A percentile compares a stretch with the other conserved stretches of the same genome.
phyloP scores from a whole-genome alignment of 2,113 vertebrate genomes.

The Ia io region DNA sequence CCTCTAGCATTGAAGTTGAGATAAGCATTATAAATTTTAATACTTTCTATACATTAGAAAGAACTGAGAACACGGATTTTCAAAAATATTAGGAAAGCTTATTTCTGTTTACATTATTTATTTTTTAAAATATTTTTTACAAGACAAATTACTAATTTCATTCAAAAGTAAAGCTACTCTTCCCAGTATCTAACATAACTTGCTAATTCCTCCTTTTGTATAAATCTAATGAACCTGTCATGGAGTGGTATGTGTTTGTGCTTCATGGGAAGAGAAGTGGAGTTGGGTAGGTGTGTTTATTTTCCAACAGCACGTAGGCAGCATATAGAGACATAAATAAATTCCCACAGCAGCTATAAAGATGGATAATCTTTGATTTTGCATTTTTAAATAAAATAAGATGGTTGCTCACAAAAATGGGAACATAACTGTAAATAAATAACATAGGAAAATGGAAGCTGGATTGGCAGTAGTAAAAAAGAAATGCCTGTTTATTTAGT shows the following conservation, averaged over 20 bases:
- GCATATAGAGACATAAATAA: conserved; percentile 34
- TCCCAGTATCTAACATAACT: background rate
- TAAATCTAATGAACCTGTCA: background rate
- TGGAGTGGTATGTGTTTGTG: background rate
- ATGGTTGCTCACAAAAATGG: background rate
- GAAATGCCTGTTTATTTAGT: background rate
- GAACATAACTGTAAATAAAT: background rate
- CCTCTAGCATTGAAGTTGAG: background rate
- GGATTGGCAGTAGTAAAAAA: background rate
- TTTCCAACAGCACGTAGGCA: conserved; percentile 50
- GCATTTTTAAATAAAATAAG: conserved; percentile 45
- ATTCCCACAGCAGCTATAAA: conserved; percentile 24
- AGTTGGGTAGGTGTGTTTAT: background rate
- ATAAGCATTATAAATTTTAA: background rate
- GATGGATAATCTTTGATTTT: conserved; percentile 41
- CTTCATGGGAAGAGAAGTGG: background rate
- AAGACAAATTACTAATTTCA: background rate
- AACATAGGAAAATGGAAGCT: background rate
- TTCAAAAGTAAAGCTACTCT: background rate
- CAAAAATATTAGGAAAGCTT: background rate
- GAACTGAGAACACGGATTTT: background rate
- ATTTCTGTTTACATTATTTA: background rate
- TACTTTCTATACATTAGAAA: background rate
- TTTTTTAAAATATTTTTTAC: background rate
- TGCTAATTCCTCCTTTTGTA: background rate